These are phyloP conservation scores for Gila orcuttii DNA, from an alignment of 2,113 vertebrate species.

Conservation along the genomic window DNA sequence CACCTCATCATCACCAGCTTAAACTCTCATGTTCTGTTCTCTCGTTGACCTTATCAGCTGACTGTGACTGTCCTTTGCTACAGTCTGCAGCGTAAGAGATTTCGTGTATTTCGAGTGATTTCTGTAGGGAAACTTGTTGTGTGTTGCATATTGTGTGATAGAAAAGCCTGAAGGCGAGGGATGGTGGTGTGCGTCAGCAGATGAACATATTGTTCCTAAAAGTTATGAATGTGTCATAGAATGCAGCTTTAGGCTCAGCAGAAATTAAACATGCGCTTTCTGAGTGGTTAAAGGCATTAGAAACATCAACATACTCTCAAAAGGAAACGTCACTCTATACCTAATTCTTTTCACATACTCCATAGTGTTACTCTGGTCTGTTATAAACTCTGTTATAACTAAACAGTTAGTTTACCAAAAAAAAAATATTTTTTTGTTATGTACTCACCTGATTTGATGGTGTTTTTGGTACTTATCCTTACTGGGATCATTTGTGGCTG, in stretches of 20 bases:
- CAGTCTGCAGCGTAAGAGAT: constrained; percentile 23
- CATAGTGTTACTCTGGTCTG: not conserved
- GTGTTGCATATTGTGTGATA: constrained; percentile 8
- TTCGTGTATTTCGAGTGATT: not conserved
- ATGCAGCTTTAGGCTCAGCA: not conserved
- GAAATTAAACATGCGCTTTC: not conserved
- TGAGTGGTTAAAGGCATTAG: not conserved
- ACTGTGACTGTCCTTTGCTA: constrained; percentile 24
- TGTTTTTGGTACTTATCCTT: not conserved
- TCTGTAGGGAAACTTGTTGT: not conserved
- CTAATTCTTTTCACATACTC: not conserved
- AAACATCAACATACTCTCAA: not conserved
- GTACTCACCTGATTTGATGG: not conserved
- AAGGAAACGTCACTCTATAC: not conserved
- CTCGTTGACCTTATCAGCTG: constrained; percentile 15
- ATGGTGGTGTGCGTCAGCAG: not conserved
- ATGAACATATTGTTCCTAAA: not conserved
- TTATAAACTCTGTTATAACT: not conserved
- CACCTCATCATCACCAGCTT: constrained; percentile 29
- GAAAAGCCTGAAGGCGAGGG: not conserved
- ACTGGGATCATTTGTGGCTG: too few relatives aligned
- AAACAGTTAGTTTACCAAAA: not conserved
- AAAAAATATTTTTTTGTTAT: too few relatives aligned
- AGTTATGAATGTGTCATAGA: not conserved
- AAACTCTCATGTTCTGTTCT: constrained; percentile 34